Conservation (phyloP, 1,140 invertebrate species). For the Trichogramma pretiosum region DNA sequence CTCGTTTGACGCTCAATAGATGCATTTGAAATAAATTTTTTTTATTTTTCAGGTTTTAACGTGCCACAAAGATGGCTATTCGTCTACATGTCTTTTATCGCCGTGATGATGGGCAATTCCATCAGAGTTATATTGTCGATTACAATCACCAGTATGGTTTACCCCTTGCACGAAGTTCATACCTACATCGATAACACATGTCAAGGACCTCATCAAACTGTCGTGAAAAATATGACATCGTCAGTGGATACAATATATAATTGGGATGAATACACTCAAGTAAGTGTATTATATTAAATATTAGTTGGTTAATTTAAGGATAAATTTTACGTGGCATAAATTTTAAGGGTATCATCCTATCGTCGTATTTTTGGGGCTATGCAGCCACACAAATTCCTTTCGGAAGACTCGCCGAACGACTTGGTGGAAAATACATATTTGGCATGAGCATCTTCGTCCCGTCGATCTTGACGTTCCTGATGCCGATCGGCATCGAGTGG, state of each 20-base stretch:
- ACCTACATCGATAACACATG: too few relatives aligned
- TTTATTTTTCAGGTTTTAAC: too few relatives aligned
- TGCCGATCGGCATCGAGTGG: constrained; percentile 28
- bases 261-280: background rate
- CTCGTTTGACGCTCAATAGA: too few relatives aligned
- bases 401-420: constrained; percentile 46
- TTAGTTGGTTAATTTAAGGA: background rate
- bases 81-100: background rate
- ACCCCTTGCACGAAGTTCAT: background rate
- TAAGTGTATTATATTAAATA: background rate
- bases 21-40: background rate
- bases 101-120: background rate
- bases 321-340: constrained; percentile 16
- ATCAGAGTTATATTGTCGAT: background rate
- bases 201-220: too few relatives aligned
- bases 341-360: constrained; percentile 42
- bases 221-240: background rate
- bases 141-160: background rate
- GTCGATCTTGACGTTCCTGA: constrained; percentile 43
- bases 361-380: constrained; percentile 54
- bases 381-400: constrained; percentile 52
- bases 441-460: constrained; percentile 39
- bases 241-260: background rate
- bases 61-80: constrained; percentile 3
- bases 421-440: constrained; percentile 50